phyloP scores from a whole-genome alignment of 2,113 vertebrate species.

The Corythornis cristatus region DNA sequence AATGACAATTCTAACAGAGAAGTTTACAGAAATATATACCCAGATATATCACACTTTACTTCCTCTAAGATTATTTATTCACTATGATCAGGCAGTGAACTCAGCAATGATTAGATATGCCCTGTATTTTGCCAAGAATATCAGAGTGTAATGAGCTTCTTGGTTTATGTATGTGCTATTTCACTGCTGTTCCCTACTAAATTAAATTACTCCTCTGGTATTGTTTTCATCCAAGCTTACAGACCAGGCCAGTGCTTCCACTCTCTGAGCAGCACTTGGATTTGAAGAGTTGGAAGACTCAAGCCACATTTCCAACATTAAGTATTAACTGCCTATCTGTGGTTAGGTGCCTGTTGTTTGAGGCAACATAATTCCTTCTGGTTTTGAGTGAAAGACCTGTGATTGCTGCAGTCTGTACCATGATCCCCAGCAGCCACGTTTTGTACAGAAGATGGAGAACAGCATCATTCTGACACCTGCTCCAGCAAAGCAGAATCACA shows the following conservation, averaged over 20 bases:
- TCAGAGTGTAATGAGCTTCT: not conserved
- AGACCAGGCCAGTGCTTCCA: not conserved
- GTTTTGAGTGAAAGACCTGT: not conserved
- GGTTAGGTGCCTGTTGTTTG: not conserved
- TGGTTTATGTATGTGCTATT: not conserved
- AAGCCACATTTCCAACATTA: not conserved
- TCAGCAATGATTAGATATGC: not conserved
- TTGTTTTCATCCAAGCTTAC: not conserved
- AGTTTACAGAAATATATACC: not conserved
- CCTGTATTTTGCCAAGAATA: not conserved
- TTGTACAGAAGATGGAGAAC: not conserved
- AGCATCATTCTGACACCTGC: not conserved
- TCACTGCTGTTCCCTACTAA: not conserved
- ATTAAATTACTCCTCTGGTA: not conserved
- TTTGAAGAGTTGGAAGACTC: slow-evolving; percentile 11
- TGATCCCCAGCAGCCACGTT: not conserved
- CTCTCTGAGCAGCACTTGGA: not conserved
- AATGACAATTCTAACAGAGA: not conserved
- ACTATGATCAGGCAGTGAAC: not conserved
- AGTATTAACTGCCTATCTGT: not conserved
- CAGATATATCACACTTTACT: not conserved
- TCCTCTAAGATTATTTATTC: not conserved
- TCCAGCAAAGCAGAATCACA: not conserved
- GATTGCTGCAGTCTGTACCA: not conserved
- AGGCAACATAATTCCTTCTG: not conserved